phyloP scores from a whole-genome alignment of 2,888 invertebrate genomes.

The Molorchus minor region DNA sequence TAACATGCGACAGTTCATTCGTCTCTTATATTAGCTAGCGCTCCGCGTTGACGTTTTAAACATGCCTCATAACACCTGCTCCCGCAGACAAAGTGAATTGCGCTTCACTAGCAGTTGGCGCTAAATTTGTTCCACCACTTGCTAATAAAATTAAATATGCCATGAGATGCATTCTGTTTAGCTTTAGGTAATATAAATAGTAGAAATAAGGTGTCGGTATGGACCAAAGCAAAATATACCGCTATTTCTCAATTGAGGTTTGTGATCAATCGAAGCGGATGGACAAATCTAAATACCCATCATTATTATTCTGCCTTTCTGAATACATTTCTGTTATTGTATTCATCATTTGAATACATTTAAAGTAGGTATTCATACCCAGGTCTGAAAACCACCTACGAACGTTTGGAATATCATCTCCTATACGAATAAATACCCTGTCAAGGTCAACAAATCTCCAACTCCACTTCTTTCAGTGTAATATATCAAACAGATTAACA shows the following conservation, averaged over 20 bases:
- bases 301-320: background rate
- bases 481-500: background rate
- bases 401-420: background rate
- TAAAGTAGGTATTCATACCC: background rate
- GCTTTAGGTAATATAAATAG: background rate
- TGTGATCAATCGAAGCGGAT: background rate
- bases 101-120: conserved; percentile 33
- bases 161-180: background rate
- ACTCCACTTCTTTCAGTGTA: background rate
- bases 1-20: conserved; percentile 38
- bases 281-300: background rate
- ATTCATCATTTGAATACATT: background rate
- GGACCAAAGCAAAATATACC: too few species aligned
- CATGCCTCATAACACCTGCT: conserved; percentile 42
- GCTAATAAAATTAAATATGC: conserved; percentile 7
- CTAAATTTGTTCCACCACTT: background rate
- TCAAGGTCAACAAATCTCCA: background rate
- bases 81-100: conserved; percentile 43
- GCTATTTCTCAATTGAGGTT: too few species aligned
- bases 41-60: conserved; percentile 45
- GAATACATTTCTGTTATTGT: background rate
- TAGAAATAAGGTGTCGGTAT: background rate
- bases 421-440: background rate
- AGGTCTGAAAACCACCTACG: background rate
- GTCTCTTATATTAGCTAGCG: conserved; percentile 46